Evolutionary conservation across 2,113 vertebrate species (phyloP).

Genomic region (Okapia johnstoni): DNA sequence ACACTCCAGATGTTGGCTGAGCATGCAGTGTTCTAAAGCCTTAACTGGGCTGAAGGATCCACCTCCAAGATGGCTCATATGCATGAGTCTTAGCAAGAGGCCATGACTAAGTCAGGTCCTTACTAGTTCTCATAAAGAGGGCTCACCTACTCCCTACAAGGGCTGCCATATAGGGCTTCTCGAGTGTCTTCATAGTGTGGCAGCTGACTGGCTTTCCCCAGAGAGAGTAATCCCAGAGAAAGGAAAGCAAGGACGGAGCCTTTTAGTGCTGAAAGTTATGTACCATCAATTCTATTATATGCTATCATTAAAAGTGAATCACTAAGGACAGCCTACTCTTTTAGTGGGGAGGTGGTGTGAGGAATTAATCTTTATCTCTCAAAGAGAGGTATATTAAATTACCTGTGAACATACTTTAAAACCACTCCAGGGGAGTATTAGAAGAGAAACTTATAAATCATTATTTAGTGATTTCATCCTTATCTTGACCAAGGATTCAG

Average conservation of each 20-base stretch:
- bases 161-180: neutral
- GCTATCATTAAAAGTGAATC: neutral
- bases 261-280: neutral
- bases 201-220: neutral
- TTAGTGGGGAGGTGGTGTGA: fast-evolving
- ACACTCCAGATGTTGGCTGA: neutral
- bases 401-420: neutral
- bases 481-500: neutral
- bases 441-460: neutral
- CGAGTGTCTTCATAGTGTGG: neutral
- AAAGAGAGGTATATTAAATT: neutral
- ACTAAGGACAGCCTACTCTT: neutral
- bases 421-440: neutral
- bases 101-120: neutral
- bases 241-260: neutral
- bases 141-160: neutral
- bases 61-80: neutral
- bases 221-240: neutral
- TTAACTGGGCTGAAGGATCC: neutral
- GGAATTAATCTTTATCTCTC: neutral
- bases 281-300: neutral
- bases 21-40: neutral
- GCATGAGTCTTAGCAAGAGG: neutral
- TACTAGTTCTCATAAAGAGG: neutral
- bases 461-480: neutral